Evolutionary conservation across 2,113 vertebrate genomes (phyloP).

Genomic region (Podarcis raffonei): DNA sequence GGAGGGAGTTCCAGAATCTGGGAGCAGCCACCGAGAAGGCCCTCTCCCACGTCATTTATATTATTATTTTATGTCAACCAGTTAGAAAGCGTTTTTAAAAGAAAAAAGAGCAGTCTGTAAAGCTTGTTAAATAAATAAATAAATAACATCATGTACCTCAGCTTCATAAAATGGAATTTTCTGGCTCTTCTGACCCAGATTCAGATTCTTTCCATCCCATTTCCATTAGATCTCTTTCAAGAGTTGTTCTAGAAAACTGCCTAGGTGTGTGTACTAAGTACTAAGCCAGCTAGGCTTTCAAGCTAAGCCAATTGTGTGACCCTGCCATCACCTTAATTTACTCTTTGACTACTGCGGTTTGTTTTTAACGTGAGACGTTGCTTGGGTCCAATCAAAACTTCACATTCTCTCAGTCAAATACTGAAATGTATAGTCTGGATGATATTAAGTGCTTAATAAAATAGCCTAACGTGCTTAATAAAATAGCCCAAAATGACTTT

Average conservation of each 20-base stretch:
- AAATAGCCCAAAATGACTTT: neutral
- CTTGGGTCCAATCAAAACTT: neutral
- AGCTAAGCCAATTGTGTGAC: neutral
- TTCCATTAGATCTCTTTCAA: neutral
- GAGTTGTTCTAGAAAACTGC: neutral
- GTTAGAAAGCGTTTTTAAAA: too few relatives aligned
- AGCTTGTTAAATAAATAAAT: too few relatives aligned
- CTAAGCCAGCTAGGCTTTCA: neutral
- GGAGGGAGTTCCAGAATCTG: too few relatives aligned
- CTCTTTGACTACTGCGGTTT: neutral
- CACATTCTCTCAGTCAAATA: neutral
- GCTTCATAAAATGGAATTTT: neutral
- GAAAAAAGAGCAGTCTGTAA: too few relatives aligned
- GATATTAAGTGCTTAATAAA: constrained; percentile 22
- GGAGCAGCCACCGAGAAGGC: too few relatives aligned
- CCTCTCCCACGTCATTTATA: too few relatives aligned
- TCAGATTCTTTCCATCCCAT: neutral
- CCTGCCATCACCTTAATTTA: neutral
- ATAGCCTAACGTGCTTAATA: constrained; percentile 4
- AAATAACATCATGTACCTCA: neutral
- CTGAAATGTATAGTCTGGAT: neutral
- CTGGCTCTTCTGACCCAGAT: neutral
- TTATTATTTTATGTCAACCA: too few relatives aligned
- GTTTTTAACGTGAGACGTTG: neutral
- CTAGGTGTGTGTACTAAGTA: neutral